Percentiles rank a stretch among this genome's conserved stretches.
Conservation (phyloP, 2,888 invertebrate genomes). For the Allophyes oxyacanthae region DNA sequence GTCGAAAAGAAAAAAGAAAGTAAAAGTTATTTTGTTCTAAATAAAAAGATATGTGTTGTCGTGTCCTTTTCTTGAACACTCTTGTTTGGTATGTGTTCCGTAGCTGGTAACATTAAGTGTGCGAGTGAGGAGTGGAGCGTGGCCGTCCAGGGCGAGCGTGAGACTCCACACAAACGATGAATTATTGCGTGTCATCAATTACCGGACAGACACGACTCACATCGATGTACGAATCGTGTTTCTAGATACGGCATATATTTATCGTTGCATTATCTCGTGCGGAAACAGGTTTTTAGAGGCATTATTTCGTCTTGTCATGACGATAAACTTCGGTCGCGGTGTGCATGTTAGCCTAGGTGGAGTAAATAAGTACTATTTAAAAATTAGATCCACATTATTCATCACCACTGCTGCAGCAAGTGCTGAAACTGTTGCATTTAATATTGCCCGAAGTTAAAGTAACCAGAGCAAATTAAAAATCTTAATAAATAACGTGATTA, state of each 20-base stretch:
- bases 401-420: no score
- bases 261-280: no score
- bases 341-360: no score
- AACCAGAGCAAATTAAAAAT: no score
- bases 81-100: constrained; percentile 49
- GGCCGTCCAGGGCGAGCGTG: constrained; percentile 67
- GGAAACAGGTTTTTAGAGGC: no score
- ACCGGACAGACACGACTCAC: constrained; percentile 77
- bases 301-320: no score
- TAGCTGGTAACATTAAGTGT: constrained; percentile 56
- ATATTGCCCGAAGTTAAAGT: no score
- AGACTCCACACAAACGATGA: constrained; percentile 86
- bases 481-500: no score
- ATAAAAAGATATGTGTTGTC: constrained; percentile 54
- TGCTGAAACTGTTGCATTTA: no score
- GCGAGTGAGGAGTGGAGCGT: constrained; percentile 54
- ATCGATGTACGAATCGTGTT: constrained; percentile 46
- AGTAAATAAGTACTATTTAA: no score
- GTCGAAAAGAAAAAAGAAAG: constrained; percentile 42
- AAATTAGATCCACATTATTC: no score
- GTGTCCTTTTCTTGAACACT: constrained; percentile 49
- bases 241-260: constrained; percentile 47
- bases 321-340: no score
- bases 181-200: constrained; percentile 87
- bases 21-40: constrained; percentile 54